Evolutionary conservation across 2,888 invertebrate genomes (phyloP), one percentile per base, ranked within the genome.

Genomic region (Merodon equestris): DNA sequence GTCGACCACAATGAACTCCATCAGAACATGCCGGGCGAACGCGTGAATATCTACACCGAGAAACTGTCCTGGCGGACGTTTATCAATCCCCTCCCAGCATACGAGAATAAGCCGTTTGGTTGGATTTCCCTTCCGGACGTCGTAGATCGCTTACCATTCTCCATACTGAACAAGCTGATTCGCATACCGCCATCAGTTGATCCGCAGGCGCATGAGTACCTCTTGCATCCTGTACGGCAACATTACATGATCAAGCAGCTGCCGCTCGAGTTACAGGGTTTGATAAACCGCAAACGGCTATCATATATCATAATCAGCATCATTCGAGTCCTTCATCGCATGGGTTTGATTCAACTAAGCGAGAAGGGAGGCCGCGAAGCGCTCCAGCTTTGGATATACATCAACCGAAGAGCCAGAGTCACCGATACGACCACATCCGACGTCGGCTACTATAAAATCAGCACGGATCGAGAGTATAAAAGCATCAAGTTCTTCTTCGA

Each of bases 121-220:
- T 95, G 95, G 94, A 90, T 92, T 27, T 89, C 93, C 57, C 89
- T 94, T 76, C 91, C 92, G 81, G 95, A 96, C 85, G 86, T 94
- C 1, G 87, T 95, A 5, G 88, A 93, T 3, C 90, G 93, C 0
- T 89, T 95, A 83, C 96, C 95, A 0, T 85, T 95, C 0, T 92
- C 91, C 0, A 84, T 95, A n/a, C 93, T 94, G 82, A 89, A 93
- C 9, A 92, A 93, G 84, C 85, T 95, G 10, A 91, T 93, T 81
- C 92, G 92, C 75, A 87, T 93, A 14, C 88, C 90, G 3, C 91
- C 90, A 82, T 84, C 90, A 38, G 89, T 93, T 10, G 82, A 84
- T 61, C 90, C 92, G 0, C 91, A 91, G 9, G 84, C 95, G 5
- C 86, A 90, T 0, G 88, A 91, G 1, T 91, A 91, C 76, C 84